These are phyloP conservation scores for Macrochelys suwanniensis DNA, from an alignment of 2,797 vertebrate species.

Conservation along the genomic window DNA sequence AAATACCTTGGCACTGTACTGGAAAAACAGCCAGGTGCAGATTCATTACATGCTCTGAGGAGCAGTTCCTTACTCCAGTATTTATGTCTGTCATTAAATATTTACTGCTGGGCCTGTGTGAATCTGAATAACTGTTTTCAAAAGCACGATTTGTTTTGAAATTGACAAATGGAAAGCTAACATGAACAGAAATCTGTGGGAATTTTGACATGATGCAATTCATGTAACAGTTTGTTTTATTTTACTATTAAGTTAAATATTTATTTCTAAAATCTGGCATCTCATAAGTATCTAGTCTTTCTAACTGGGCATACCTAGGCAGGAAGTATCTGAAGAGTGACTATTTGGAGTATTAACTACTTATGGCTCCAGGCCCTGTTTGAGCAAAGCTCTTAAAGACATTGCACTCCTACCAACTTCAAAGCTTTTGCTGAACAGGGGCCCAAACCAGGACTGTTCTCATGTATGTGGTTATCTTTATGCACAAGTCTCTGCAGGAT, in stretches of 20 bases:
- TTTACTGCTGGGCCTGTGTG: rapidly evolving
- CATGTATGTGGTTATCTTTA: not conserved
- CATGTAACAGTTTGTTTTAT: rapidly evolving
- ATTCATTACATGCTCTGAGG: rapidly evolving
- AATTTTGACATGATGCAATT: rapidly evolving
- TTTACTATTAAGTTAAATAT: not conserved
- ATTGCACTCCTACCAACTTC: not conserved
- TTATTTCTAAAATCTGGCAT: not conserved
- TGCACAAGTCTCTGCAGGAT: not conserved
- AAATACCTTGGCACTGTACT: not conserved
- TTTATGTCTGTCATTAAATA: rapidly evolving
- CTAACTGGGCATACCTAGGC: too few species aligned
- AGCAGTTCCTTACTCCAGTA: not conserved
- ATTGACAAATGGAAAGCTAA: rapidly evolving
- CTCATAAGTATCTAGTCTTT: not conserved
- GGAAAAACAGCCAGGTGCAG: not conserved
- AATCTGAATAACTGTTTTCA: not conserved
- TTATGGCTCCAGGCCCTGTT: not conserved
- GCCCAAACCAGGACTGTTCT: not conserved
- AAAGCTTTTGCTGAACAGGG: not conserved
- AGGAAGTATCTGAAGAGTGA: not conserved
- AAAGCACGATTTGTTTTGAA: rapidly evolving
- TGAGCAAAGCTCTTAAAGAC: not conserved
- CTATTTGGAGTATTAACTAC: not conserved
- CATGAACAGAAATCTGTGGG: rapidly evolving